A percentile compares a stretch with the other conserved stretches of the same genome.
These are phyloP conservation scores for Lasioglossum figueresi DNA, from an alignment of 2,888 invertebrate genomes.

Conservation along the genomic window DNA sequence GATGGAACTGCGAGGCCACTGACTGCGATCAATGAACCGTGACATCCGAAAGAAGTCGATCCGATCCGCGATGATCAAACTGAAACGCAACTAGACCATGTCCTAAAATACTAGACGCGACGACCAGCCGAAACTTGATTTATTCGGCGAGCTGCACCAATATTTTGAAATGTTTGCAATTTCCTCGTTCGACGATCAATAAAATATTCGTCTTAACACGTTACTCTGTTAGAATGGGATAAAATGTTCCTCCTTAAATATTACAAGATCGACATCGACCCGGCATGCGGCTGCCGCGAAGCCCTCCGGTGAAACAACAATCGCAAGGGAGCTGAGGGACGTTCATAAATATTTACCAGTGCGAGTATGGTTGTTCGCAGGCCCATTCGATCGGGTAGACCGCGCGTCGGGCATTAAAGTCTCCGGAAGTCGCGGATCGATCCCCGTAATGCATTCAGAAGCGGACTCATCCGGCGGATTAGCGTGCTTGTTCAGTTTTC, in stretches of 20 bases:
- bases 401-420: slow-evolving; percentile 25
- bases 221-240: not conserved
- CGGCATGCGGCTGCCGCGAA: no score
- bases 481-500: slow-evolving; percentile 63
- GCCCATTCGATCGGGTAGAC: not conserved
- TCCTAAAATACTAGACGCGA: not conserved
- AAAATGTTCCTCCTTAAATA: not conserved
- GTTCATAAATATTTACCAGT: slow-evolving; percentile 31
- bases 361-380: not conserved
- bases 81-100: not conserved
- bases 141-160: not conserved
- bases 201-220: not conserved
- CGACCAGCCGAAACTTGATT: not conserved
- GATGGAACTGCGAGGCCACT: not conserved
- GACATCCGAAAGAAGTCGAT: not conserved
- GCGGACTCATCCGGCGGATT: slow-evolving; percentile 56
- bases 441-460: slow-evolving; percentile 28
- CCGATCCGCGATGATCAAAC: not conserved
- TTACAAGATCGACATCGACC: no score
- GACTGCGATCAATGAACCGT: not conserved
- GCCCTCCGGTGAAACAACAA: not conserved
- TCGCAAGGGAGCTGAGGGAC: not conserved
- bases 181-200: not conserved
- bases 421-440: slow-evolving; percentile 42
- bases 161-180: not conserved